Evolutionary conservation across 2,888 invertebrate species (phyloP).

Genomic region (Drosophila anceps): DNA sequence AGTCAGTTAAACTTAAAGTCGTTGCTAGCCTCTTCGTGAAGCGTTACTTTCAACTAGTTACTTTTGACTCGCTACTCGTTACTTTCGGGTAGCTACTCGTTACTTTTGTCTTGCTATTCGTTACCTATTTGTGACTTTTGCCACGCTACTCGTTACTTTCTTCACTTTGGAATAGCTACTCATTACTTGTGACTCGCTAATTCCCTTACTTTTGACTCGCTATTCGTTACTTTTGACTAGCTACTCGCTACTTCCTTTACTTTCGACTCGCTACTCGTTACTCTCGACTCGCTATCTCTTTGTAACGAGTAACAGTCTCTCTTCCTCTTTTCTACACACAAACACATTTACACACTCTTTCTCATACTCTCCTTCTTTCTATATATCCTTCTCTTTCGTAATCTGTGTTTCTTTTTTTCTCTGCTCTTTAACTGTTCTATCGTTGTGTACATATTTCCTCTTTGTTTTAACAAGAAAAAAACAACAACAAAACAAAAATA

Average conservation of each 20-base stretch:
- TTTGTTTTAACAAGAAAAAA: slow-evolving; percentile 31
- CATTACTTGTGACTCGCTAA: slow-evolving; percentile 1
- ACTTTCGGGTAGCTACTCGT: slow-evolving; percentile 4
- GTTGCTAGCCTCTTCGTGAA: slow-evolving; percentile 61
- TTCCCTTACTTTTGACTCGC: slow-evolving; percentile 2
- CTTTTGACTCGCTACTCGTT: slow-evolving; percentile 4
- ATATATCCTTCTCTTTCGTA: not conserved
- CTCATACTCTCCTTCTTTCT: not conserved
- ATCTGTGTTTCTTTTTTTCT: not conserved
- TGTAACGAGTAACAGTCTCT: not conserved
- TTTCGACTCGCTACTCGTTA: not conserved
- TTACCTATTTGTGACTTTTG: not conserved
- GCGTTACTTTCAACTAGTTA: slow-evolving; percentile 1
- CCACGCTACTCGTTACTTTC: not conserved
- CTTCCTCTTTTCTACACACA: not conserved
- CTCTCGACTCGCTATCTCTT: not conserved
- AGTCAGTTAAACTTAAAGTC: slow-evolving; percentile 73
- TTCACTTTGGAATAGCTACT: not conserved
- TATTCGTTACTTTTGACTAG: not conserved
- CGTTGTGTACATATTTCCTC: slow-evolving; percentile 68
- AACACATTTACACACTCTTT: not conserved
- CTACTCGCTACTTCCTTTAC: not conserved
- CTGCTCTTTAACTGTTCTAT: slow-evolving; percentile 28
- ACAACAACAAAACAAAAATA: slow-evolving; percentile 13
- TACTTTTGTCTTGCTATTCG: not conserved